Base-by-base conservation (phyloP, 2,797 vertebrate species). In the Cryptoprocta ferox region DNA sequence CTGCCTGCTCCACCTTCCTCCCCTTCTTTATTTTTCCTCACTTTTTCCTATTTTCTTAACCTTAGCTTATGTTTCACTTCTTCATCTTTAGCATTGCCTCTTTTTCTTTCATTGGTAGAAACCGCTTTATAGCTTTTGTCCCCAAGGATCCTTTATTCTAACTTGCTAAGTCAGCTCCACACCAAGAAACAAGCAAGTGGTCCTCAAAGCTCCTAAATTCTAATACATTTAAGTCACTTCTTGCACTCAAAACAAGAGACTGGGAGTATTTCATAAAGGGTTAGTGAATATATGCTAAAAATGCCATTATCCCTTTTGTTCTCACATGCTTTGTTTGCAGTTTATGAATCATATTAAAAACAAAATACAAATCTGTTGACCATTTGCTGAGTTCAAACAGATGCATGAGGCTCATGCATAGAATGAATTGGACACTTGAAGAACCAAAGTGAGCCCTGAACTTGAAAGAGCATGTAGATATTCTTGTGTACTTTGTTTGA, bases 301-400 rank as follows among this genome's bases (percentile, higher is more conserved):
- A 16, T 39, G 19, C 39, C 21, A 2, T 81, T 81, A 56, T 3
- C 59, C 1, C 18, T 50, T 82, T 63, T 56, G 15, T 18, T 75
- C 12, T 71, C 53, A 24, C 48, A 76, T 39, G 12, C 5, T 45
- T 81, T 88, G 28, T 81, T 63, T 68, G 32, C 81, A 85, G 88
- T 42, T 68, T 94, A 88, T 84, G 79, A 93, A 63, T 93, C 13
- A 59, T 13, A 83, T 91, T 93, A 79, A 76, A 97, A 85, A 50
- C 50, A 48, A 71, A 85, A 75, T 37, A 45, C 50, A 86, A 76
- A 63, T 73, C 11, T 82, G 61, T 26, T 37, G 68, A 83, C 16
- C 53, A 2, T 53, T 59, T 4, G 0, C 56, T 32, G 8, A 35
- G 9, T 63, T 85, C 42, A n/a, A 50, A 42, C 45, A 70, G 19